phyloP scores from a whole-genome alignment of 2,888 invertebrate species.

The Ashinkailepas kermadecensis region DNA sequence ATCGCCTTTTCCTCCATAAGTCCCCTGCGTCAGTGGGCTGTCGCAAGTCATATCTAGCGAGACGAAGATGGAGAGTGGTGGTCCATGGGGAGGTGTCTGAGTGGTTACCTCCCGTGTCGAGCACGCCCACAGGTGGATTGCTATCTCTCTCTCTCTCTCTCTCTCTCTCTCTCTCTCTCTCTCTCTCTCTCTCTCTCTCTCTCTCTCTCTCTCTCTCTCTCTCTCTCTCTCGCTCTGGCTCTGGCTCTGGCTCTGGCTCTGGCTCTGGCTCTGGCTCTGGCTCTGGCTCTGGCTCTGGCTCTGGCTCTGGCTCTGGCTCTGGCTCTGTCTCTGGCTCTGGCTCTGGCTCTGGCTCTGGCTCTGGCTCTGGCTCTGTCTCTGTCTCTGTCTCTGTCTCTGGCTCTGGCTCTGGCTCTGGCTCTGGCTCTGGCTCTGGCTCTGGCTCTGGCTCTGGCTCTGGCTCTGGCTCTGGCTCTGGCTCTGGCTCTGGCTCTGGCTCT shows the following conservation, averaged over 20 bases:
- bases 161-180: constrained; percentile 22
- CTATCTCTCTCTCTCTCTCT: constrained; percentile 25
- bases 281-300: too few relatives aligned
- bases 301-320: too few relatives aligned
- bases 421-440: constrained; percentile 25
- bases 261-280: too few relatives aligned
- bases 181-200: constrained; percentile 13
- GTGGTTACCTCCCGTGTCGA: too few relatives aligned
- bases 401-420: constrained; percentile 19
- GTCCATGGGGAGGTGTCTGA: neutral
- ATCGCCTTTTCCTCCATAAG: neutral
- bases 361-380: constrained; percentile 3
- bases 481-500: too few relatives aligned
- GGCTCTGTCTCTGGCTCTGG: too few relatives aligned
- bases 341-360: too few relatives aligned
- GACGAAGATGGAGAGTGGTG: neutral
- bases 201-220: constrained; percentile 23
- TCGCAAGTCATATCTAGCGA: neutral
- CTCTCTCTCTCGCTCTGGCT: neutral
- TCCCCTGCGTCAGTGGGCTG: neutral
- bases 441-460: too few relatives aligned
- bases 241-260: constrained; percentile 18
- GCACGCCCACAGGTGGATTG: neutral
- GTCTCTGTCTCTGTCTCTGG: constrained; percentile 23
- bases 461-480: too few relatives aligned